Base-by-base conservation (phyloP, 1,140 invertebrate genomes). In the Tetraneura akinire region DNA sequence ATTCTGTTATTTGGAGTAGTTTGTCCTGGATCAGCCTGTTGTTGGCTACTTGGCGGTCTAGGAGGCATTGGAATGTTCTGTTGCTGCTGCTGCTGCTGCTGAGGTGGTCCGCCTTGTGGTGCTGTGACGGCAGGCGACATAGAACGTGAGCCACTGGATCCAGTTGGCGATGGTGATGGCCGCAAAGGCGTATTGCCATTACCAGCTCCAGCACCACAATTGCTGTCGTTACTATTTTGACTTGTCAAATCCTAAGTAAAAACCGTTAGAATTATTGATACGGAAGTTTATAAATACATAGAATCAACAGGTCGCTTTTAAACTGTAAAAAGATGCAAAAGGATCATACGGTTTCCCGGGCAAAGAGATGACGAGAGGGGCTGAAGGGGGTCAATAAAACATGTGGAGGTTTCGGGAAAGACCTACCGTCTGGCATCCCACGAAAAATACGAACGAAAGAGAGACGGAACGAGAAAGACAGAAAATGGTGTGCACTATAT, bases 61-160 rank as follows among this genome's bases (percentile, higher is more conserved):
- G 93, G 93, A 86, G 93, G 93, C 92, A 95, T 94, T 86, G 93
- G 91, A 91, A 95, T 92, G 90, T 92, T 94, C 89, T 92, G 92
- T 87, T 94, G 93, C 29, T 53, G 71, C 21, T 55, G 21, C 3
- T 86, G 83, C 82, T 84, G 85, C n/a, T 78, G 74, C 23, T 78
- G 74, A 16, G 53, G 37, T 2, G 74, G 32, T 62, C 55, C 51
- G 10, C 37, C 74, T 16, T n/a, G 29, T 0, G 62, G 90, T 92
- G 90, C 86, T 96, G 94, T 94, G 85, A 96, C 94, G 88, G 95
- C 95, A 85, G 95, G 95, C 86, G 95, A 97, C 93, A 96, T 96
- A 86, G 95, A 97, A 87, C 95, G 91, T 84, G 95, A 96, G 86
- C 95, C 94, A 84, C 92, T 92, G 84, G 94, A 96, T 85, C 95